Conservation (phyloP, 2,113 vertebrate genomes). For the Trichechus manatus region DNA sequence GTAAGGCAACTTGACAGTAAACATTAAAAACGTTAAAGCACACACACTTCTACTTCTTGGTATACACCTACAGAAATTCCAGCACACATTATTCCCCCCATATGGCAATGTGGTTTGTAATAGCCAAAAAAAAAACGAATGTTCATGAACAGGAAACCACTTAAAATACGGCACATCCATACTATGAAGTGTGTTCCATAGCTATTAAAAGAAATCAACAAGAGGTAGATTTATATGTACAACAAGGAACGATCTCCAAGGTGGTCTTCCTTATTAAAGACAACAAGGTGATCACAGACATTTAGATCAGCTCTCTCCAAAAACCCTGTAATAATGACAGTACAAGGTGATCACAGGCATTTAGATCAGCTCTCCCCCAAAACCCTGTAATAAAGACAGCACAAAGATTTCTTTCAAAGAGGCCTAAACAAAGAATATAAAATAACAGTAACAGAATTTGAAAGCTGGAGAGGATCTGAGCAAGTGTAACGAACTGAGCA, state of each 20-base stretch:
- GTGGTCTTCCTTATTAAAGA: neutral
- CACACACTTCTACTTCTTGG: neutral
- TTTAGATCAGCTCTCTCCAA: conserved; percentile 23
- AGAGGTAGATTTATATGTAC: neutral
- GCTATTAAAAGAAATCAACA: neutral
- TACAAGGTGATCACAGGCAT: neutral
- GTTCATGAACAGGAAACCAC: conserved; percentile 1
- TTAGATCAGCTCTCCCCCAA: conserved; percentile 2
- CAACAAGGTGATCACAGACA: neutral
- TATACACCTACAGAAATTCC: neutral
- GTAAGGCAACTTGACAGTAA: neutral
- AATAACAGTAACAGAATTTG: neutral
- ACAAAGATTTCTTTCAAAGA: neutral
- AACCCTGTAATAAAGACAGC: neutral
- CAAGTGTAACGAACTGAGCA: neutral
- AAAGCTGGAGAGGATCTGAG: neutral
- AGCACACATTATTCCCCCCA: neutral
- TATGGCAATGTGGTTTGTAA: neutral
- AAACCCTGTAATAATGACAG: neutral
- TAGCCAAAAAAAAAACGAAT: neutral
- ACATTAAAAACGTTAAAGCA: neutral
- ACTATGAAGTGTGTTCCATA: neutral
- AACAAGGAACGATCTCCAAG: neutral
- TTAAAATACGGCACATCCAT: neutral
- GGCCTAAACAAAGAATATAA: conserved; percentile 2